Conservation (phyloP, 1,140 invertebrate genomes). For the Pachypeltis micranthus region DNA sequence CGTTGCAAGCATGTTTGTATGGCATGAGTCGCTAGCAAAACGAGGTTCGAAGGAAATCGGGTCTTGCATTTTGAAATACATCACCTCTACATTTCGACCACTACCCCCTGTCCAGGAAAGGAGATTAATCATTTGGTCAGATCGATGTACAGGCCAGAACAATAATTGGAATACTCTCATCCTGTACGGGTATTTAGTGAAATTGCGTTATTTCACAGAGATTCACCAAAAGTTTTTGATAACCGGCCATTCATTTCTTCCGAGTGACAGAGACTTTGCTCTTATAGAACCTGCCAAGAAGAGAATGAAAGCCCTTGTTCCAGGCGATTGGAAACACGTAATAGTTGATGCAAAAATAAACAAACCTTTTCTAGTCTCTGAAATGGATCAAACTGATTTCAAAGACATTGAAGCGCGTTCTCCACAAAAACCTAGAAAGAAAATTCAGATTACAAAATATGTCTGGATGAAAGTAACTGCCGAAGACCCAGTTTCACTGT, state of each 20-base stretch:
- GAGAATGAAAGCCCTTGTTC: slow-evolving; percentile 12
- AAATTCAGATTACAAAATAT: not conserved
- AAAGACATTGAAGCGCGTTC: no score
- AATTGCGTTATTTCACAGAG: slow-evolving; percentile 19
- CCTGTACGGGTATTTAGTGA: slow-evolving; percentile 15
- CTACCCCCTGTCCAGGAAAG: slow-evolving; percentile 16
- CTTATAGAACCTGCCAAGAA: slow-evolving; percentile 23
- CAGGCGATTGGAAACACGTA: slow-evolving; percentile 2
- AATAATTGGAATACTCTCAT: slow-evolving; percentile 23
- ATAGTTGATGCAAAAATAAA: no score
- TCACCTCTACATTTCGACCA: slow-evolving; percentile 12
- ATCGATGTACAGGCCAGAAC: slow-evolving; percentile 24
- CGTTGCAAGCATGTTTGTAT: slow-evolving; percentile 16
- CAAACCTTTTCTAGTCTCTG: no score
- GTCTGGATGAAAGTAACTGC: not conserved
- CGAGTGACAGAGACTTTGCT: slow-evolving; percentile 24
- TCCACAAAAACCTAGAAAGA: no score
- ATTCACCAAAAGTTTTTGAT: slow-evolving; percentile 22
- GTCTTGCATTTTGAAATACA: slow-evolving; percentile 23
- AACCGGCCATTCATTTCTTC: slow-evolving; percentile 23
- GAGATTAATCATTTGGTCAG: slow-evolving; percentile 25
- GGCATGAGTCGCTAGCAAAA: slow-evolving; percentile 23
- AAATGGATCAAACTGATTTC: no score
- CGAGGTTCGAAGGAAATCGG: slow-evolving; percentile 21
- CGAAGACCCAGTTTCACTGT: not conserved